phyloP scores from a whole-genome alignment of 2,888 invertebrate genomes.

The Capitulum mitella region DNA sequence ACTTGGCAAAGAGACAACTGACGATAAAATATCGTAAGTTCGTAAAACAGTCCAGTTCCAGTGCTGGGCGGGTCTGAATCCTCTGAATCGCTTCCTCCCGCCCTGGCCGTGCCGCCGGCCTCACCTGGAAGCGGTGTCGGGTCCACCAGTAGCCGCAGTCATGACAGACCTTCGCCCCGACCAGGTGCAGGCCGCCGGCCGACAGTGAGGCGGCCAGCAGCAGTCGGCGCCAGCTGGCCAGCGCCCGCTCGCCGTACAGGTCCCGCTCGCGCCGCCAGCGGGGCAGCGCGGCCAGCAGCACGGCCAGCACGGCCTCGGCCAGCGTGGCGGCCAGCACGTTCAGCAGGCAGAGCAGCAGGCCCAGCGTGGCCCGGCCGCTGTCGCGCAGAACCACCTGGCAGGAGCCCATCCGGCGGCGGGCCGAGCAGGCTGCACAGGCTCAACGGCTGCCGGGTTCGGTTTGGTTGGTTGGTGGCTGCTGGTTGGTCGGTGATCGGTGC shows the following conservation, averaged over 20 bases:
- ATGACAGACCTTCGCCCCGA: slow-evolving; percentile 3
- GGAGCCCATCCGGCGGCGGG: not conserved
- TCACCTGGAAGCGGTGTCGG: not conserved
- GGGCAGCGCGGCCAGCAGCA: not conserved
- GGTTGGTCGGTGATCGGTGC: too few relatives aligned
- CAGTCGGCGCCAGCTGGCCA: not conserved
- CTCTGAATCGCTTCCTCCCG: too few relatives aligned
- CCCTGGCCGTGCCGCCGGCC: too few relatives aligned
- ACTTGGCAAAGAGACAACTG: too few relatives aligned
- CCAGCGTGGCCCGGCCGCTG: not conserved
- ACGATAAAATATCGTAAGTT: too few relatives aligned
- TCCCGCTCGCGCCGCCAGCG: not conserved
- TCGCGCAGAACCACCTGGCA: not conserved
- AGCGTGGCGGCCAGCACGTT: not conserved
- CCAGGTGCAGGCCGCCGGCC: not conserved
- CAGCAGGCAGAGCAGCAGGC: not conserved
- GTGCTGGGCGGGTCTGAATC: too few relatives aligned
- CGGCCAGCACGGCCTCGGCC: not conserved
- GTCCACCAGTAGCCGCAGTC: slow-evolving; percentile 22
- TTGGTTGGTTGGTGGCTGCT: too few relatives aligned
- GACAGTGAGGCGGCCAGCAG: not conserved
- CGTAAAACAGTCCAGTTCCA: too few relatives aligned
- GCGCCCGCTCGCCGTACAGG: not conserved
- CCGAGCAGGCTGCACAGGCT: too few relatives aligned
- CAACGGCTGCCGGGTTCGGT: too few relatives aligned